Evolutionary conservation across 2,797 vertebrate genomes (phyloP), one percentile per base, ranked within the genome.

Genomic region (Cyprinella venusta): DNA sequence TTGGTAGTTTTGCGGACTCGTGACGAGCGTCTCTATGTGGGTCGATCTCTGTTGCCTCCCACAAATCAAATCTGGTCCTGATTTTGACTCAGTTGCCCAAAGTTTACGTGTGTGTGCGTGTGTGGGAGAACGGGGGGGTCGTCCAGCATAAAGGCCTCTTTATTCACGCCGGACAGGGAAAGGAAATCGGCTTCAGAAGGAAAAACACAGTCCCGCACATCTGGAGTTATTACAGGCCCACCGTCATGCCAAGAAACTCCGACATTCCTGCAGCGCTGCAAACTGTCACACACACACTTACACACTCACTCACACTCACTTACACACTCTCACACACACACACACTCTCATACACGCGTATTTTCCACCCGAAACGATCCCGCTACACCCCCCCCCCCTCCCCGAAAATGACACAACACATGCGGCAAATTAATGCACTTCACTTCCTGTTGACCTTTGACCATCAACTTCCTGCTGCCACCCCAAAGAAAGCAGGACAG

Each of bases 401-500:
- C 68, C 69, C 21, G 36, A 85, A 50, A 85, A 88, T 86, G 89
- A 63, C 87, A 82, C 82, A 88, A 87, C 76, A 83, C 90, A 83
- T 88, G 85, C 36, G 78, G 52, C 91, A 94, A 94, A 93, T 92
- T 91, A 95, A 95, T 93, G 94, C 85, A 83, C 92, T 91, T 94
- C 93, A 93, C 96, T 97, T 97, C 96, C 96, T 96, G 96, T 95
- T 96, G 94, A 96, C 96, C 97, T 96, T 94, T 96, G 93, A 95
- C 96, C 97, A 94, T 92, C 86, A 94, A 94, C 93, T 95, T 95
- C 94, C 95, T 94, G 92, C 91, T 90, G 89, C 90, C 91, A 92
- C 90, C 88, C 85, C 84, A 81, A 90, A 92, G 92, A 88, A 89
- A 89, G 84, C 69, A 65, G 74, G 45, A 74, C 81, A 67, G 80